phyloP scores from a whole-genome alignment of 2,888 invertebrate genomes.

The Sipha maydis region DNA sequence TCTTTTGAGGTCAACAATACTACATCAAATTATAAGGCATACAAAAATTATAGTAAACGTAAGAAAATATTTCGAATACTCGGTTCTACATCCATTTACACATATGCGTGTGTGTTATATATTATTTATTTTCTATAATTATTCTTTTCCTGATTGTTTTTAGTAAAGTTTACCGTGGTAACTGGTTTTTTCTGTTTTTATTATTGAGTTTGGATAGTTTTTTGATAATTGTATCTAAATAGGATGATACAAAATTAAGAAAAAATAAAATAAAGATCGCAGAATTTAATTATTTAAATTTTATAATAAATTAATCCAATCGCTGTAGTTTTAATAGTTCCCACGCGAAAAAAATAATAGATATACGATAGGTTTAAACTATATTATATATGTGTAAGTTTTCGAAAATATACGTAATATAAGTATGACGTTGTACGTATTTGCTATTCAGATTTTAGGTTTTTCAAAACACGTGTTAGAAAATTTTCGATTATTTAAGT shows the following conservation, averaged over 20 bases:
- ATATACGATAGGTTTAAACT: background rate
- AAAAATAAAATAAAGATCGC: background rate
- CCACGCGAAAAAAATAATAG: background rate
- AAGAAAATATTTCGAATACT: background rate
- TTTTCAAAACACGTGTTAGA: too few relatives aligned
- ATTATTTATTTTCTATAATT: background rate
- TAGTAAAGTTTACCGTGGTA: background rate
- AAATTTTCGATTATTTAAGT: too few relatives aligned
- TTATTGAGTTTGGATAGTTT: background rate
- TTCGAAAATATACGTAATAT: too few relatives aligned
- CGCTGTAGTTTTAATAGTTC: background rate
- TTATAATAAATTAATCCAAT: background rate
- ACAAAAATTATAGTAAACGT: background rate
- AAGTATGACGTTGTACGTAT: background rate
- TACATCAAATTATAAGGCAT: background rate
- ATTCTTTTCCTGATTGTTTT: background rate
- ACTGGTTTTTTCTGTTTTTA: background rate
- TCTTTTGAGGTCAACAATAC: background rate
- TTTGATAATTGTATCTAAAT: background rate
- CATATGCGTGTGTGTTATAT: background rate
- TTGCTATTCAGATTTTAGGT: background rate
- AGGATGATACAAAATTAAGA: background rate
- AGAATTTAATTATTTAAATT: background rate
- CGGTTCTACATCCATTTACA: background rate
- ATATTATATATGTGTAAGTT: too few relatives aligned